These are phyloP conservation scores for Polia nebulosa DNA, from an alignment of 2,888 invertebrate genomes.

Conservation along the genomic window DNA sequence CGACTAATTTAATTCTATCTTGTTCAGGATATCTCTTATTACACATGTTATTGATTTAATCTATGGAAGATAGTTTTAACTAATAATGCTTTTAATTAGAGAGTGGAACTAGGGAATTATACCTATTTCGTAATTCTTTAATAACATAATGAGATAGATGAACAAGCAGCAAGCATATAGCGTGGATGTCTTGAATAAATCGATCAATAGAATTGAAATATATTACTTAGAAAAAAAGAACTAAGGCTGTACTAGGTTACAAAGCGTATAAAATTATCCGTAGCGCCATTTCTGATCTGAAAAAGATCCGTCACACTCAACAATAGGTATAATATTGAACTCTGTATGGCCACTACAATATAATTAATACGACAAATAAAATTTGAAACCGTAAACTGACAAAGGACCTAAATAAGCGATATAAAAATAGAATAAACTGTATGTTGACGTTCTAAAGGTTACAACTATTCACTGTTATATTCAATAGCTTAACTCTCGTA, in stretches of 20 bases:
- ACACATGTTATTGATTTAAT: constrained; percentile 16
- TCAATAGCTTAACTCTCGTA: constrained; percentile 24
- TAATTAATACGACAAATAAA: constrained; percentile 53
- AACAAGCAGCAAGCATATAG: neutral
- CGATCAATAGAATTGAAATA: too few species aligned
- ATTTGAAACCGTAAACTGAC: constrained; percentile 53
- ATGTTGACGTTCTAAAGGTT: constrained; percentile 31
- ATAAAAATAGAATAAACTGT: constrained; percentile 59
- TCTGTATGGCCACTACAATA: constrained; percentile 20
- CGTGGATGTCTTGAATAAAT: neutral
- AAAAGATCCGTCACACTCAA: neutral
- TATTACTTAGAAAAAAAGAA: too few species aligned
- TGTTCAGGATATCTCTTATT: constrained; percentile 15
- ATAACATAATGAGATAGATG: neutral
- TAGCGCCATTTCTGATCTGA: neutral
- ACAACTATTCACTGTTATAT: constrained; percentile 24
- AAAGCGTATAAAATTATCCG: neutral
- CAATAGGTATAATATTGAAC: neutral
- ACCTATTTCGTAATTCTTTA: neutral
- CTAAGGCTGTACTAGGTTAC: neutral
- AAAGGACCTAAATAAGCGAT: constrained; percentile 50
- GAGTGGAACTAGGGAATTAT: neutral
- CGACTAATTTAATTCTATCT: constrained; percentile 26
- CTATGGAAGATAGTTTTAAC: neutral
- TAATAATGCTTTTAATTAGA: constrained; percentile 8